Conservation (phyloP, 2,888 invertebrate species). For the Sphaerophoria taeniata region DNA sequence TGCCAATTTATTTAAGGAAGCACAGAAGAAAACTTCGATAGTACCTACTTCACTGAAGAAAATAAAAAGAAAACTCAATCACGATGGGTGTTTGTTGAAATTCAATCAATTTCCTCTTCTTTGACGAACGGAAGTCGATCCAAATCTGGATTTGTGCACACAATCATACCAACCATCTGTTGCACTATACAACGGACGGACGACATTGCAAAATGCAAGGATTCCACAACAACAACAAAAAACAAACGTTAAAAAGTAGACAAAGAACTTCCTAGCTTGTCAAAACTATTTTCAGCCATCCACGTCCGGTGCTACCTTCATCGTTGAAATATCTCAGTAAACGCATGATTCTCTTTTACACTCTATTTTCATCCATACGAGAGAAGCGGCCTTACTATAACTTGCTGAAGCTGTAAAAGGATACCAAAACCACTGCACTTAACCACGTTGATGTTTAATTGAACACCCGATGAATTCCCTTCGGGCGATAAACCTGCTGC, state of each 20-base stretch:
- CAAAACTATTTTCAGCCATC: neutral
- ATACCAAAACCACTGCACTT: constrained; percentile 42
- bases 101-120: constrained; percentile 32
- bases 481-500: constrained; percentile 66
- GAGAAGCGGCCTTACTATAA: neutral
- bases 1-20: no score
- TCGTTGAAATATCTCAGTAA: constrained; percentile 22
- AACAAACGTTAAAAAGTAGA: constrained; percentile 9
- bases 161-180: constrained; percentile 33
- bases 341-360: constrained; percentile 42
- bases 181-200: neutral
- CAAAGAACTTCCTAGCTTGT: constrained; percentile 42
- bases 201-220: neutral
- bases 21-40: no score
- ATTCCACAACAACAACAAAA: constrained; percentile 16
- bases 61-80: constrained; percentile 3
- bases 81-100: constrained; percentile 11
- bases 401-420: neutral
- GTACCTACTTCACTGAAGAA: neutral
- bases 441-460: constrained; percentile 69
- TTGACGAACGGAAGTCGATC: constrained; percentile 46
- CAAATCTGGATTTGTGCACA: constrained; percentile 29
- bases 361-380: constrained; percentile 11
- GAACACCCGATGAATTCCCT: constrained; percentile 73
- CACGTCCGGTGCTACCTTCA: neutral